Evolutionary conservation across 35 echinoderm and acorn worm species (phyloP).

Genomic region (Heliocidaris erythrogramma): DNA sequence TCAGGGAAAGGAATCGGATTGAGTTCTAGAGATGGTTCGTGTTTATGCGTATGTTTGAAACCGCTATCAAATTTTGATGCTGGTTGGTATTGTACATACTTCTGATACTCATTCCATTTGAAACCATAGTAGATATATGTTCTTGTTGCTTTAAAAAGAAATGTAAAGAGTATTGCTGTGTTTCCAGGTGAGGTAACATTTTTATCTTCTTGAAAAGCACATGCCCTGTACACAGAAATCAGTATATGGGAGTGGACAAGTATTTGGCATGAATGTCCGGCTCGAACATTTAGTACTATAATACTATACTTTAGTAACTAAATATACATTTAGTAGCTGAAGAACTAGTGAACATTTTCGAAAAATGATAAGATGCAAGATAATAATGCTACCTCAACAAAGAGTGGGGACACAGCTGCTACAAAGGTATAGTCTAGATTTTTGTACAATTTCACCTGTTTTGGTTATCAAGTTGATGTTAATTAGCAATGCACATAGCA

Average conservation of each 20-base stretch:
- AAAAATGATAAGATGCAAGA: no score
- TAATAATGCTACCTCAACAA: no score
- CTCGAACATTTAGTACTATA: no score
- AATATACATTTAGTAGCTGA: no score
- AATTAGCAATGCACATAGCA: neutral
- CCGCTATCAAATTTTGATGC: neutral
- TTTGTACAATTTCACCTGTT: neutral
- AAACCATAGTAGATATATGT: conserved; percentile 10
- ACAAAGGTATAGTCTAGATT: neutral
- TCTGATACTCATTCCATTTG: conserved; percentile 39
- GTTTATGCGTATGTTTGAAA: neutral
- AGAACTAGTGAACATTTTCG: no score
- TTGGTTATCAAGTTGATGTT: neutral
- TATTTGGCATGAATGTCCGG: no score
- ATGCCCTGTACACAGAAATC: no score
- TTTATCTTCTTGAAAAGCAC: no score
- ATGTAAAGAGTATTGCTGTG: neutral
- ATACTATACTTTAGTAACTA: no score
- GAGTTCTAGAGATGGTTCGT: neutral
- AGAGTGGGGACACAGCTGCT: no score
- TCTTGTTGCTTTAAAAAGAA: neutral
- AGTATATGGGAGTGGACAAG: no score
- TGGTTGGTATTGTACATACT: conserved; percentile 16
- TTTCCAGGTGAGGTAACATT: neutral
- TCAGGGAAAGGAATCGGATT: neutral